Conservation (phyloP, 2,888 invertebrate species). For the Drosophila subquinaria region DNA sequence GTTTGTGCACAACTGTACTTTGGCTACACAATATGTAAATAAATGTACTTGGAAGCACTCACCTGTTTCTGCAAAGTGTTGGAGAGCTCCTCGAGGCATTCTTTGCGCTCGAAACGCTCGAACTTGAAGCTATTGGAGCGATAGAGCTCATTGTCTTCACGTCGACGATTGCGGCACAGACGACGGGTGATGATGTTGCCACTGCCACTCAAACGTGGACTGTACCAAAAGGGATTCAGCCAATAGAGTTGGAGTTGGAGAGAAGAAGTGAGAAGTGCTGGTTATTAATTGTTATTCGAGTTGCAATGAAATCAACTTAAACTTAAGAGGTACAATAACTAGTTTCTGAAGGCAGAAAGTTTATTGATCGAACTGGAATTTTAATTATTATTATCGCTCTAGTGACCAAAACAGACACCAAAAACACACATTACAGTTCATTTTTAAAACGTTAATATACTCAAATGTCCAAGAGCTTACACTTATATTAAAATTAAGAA, state of each 20-base stretch:
- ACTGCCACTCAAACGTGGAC: slow-evolving; percentile 84
- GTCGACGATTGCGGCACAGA: slow-evolving; percentile 90
- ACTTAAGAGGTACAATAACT: not conserved
- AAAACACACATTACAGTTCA: no score
- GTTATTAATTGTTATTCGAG: slow-evolving; percentile 16
- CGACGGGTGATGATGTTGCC: slow-evolving; percentile 88
- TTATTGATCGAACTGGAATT: not conserved
- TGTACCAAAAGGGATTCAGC: slow-evolving; percentile 30
- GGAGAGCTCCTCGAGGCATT: slow-evolving; percentile 88
- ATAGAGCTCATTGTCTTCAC: slow-evolving; percentile 93
- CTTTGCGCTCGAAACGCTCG: slow-evolving; percentile 91
- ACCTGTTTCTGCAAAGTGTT: slow-evolving; percentile 90
- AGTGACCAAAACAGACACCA: no score
- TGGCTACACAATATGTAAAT: not conserved
- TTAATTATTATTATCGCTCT: not conserved
- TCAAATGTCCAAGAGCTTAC: no score
- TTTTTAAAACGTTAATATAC: no score
- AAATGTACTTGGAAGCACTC: slow-evolving; percentile 74
- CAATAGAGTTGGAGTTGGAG: not conserved
- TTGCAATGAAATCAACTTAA: not conserved
- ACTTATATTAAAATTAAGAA: no score
- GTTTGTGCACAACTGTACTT: slow-evolving; percentile 41
- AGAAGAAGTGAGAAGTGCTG: not conserved
- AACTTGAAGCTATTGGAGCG: slow-evolving; percentile 95
- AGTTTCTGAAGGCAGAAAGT: not conserved